These are phyloP conservation scores for Mus spicilegus DNA, from an alignment of 2,113 vertebrate species.

Conservation along the genomic window DNA sequence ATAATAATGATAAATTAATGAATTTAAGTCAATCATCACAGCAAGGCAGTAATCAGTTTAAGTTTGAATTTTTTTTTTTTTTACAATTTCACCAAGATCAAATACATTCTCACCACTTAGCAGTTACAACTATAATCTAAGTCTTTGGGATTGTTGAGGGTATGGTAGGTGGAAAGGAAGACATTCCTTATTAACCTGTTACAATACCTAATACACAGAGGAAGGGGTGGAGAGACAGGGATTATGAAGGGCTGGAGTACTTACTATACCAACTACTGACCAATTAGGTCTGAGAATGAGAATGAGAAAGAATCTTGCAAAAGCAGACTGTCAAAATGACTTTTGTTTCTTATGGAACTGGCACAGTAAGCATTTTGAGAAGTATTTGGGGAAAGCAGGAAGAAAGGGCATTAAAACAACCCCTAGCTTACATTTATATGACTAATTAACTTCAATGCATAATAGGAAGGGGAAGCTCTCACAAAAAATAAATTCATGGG, in stretches of 20 bases:
- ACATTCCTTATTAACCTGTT: not conserved
- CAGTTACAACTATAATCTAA: not conserved
- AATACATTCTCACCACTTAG: slow-evolving; percentile 19
- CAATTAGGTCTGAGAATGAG: not conserved
- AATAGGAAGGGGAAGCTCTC: not conserved
- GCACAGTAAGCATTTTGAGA: not conserved
- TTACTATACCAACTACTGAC: not conserved
- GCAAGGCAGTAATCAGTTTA: slow-evolving; percentile 18
- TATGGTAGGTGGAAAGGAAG: not conserved
- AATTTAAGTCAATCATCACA: not conserved
- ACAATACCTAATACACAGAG: not conserved
- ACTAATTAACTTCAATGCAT: not conserved
- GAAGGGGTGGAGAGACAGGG: not conserved
- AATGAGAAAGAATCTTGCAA: not conserved
- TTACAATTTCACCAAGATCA: slow-evolving; percentile 19
- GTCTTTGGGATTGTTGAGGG: not conserved
- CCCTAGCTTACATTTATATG: not conserved
- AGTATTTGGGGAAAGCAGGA: not conserved
- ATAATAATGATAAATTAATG: not conserved
- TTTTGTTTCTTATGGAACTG: not conserved
- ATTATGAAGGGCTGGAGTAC: not conserved
- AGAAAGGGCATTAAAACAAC: slow-evolving; percentile 34
- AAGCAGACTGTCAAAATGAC: slow-evolving; percentile 21
- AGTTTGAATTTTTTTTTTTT: slow-evolving; percentile 19
- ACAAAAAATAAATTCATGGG: not conserved